phyloP scores from a whole-genome alignment of 2,888 invertebrate genomes.

The Melanophora roralis region DNA sequence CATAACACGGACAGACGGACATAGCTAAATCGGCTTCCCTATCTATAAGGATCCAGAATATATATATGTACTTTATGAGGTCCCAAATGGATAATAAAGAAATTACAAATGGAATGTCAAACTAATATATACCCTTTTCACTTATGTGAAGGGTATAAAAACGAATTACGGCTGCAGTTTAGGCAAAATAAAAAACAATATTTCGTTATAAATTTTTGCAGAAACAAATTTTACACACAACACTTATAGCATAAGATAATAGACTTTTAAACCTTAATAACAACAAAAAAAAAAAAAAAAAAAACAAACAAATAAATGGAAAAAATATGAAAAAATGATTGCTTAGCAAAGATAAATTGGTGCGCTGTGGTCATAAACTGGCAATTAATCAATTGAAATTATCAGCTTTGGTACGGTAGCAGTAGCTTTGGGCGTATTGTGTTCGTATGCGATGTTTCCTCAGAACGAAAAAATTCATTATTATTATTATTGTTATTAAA shows the following conservation, averaged over 20 bases:
- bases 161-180: no score
- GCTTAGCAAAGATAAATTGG: conserved; percentile 64
- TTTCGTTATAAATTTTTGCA: conserved; percentile 35
- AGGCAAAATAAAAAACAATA: conserved; percentile 47
- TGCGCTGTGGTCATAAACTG: conserved; percentile 65
- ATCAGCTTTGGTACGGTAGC: conserved; percentile 65
- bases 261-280: conserved; percentile 21
- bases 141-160: no score
- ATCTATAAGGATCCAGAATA: no score
- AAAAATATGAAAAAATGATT: conserved; percentile 53
- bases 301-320: conserved; percentile 3
- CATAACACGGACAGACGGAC: no score
- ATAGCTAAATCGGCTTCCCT: no score
- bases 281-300: conserved; percentile 19
- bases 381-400: conserved; percentile 67
- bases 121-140: no score
- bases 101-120: no score
- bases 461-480: conserved; percentile 60
- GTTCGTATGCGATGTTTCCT: conserved; percentile 57
- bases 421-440: conserved; percentile 61
- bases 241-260: conserved; percentile 29
- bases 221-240: conserved; percentile 24
- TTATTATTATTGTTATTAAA: conserved; percentile 53
- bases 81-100: no score
- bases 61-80: no score